Evolutionary conservation across 1,140 invertebrate species (phyloP), one percentile per base, ranked within the genome.

Genomic region (Drosophila asahinai): DNA sequence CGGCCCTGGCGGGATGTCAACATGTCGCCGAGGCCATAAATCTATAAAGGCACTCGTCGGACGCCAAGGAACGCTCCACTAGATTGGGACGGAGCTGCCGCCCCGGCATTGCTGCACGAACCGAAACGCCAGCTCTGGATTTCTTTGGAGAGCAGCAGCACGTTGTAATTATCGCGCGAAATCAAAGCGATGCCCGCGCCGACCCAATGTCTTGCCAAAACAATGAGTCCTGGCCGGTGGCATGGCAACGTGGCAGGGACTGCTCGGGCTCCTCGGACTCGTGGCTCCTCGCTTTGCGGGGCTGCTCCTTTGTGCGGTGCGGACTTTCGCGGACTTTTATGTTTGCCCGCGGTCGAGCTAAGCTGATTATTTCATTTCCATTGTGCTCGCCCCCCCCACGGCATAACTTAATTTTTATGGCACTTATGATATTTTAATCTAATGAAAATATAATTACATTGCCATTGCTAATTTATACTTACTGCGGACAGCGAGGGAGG

Each of bases 1-100:
- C 64, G 79, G 55, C 55, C 40, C 36, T 45, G 64, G 70, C 78
- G 74, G 84, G 77, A 84, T 89, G 74, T 89, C 84, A 89, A 84
- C 84, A 80, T 81, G 84, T 87, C 84, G 84, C 84, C 70, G 64
- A 52, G 64, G 81, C 81, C 73, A 90, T 90, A 90, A 90, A 90
- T 89, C 84, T 77, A 72, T 70, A 74, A 72, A 66, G 78, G 67
- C 63, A 45, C 30, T 67, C 60, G 70, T 48, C 66, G 60, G 62
- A 57, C 47, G 38, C 66, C 19, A 9, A 12, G 61, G 48, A 80
- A 87, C 83, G 80, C 83, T 80, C 77, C 77, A 77, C 49, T 83
- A 72, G 54, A 47, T 43, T 12, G 61, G 17, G 14, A 42, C 30
- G n/a, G 38, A 40, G 38, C 22, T 17, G 17, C 40, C 38, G n/a